Evolutionary conservation across 2,113 vertebrate species (phyloP).

Genomic region (Oryzias curvinotus): DNA sequence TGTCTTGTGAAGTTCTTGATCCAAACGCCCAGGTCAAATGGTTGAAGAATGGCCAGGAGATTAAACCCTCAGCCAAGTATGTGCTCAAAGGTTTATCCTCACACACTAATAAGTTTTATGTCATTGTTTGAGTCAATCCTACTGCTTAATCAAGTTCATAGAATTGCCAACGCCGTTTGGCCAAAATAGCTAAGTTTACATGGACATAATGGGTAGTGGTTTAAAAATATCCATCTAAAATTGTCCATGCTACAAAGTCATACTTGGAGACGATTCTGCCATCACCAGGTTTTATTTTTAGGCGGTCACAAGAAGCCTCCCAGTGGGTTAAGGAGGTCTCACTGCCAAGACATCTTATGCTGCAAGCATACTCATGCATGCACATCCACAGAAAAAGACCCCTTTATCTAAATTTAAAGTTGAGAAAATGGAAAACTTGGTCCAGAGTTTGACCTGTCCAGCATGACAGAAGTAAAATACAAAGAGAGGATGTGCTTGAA

Average conservation of each 20-base stretch:
- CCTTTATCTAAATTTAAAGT: conserved; percentile 1
- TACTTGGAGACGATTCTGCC: conserved; percentile 29
- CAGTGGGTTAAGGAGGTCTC: conserved; percentile 18
- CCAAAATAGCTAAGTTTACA: conserved; percentile 18
- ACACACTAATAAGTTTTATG: not conserved
- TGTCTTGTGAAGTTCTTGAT: conserved; percentile 83
- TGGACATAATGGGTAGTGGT: conserved; percentile 37
- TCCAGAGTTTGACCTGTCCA: not conserved
- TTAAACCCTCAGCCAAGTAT: conserved; percentile 87
- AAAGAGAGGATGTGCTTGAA: not conserved
- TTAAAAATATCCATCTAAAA: conserved; percentile 61
- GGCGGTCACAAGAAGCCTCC: conserved; percentile 49
- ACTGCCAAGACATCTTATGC: conserved; percentile 39
- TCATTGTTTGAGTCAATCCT: not conserved
- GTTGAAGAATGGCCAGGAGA: conserved; percentile 89
- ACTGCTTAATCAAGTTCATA: not conserved
- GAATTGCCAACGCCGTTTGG: conserved; percentile 10
- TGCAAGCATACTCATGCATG: conserved; percentile 12
- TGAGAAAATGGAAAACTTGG: not conserved
- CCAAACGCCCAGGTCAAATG: conserved; percentile 84
- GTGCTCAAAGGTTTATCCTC: conserved; percentile 11
- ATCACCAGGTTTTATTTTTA: conserved; percentile 67
- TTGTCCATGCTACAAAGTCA: conserved; percentile 43
- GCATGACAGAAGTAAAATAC: not conserved
- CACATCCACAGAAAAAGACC: not conserved